Evolutionary conservation across 2,113 vertebrate genomes (phyloP), one percentile per base, ranked within the genome.

Genomic region (Mobula birostris): DNA sequence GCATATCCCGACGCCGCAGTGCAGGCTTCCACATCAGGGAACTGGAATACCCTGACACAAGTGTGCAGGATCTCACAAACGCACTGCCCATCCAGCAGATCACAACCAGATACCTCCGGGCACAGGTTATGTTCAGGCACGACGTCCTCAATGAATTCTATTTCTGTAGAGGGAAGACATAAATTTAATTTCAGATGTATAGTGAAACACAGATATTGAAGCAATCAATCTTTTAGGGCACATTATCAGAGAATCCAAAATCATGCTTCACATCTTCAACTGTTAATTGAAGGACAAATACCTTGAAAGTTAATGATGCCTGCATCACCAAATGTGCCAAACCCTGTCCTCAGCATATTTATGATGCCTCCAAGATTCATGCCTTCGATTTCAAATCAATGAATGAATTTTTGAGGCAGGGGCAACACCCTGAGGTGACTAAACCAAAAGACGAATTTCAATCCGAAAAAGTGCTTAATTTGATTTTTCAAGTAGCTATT

Each of bases 101-200:
- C 56, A 56, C 91, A 93, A 66, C 91, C 91, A 74, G 91, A 93
- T 36, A 93, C 72, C 91, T 93, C 91, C 15, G 91, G 91, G 40
- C 91, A 93, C 36, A 74, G 40, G 68, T 93, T 70, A 56, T 72
- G 19, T 15, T 93, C 68, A 14, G 91, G 70, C 5, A 93, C 66
- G 24, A 93, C 70, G 56, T 93, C 91, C 8, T 93, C 91, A 93
- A 93, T 93, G 68, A 93, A 93, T 93, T 93, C 68, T 56, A 93
- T 93, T 40, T 74, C 91, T 93, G 91, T 32, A 76, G 70, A 72
- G 74, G 91, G 21, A 76, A 93, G 70, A 72, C 48, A 93, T 48
- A 14, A 48, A 40, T 74, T 12, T 27, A 48, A 93, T 74, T 93
- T 29, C 32, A 93, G 21, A 76, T 76, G 1, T 32, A 24, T 21